Percentiles rank a stretch among this genome's conserved stretches.
Conservation (phyloP, 2,797 vertebrate genomes). For the Pampus argenteus region DNA sequence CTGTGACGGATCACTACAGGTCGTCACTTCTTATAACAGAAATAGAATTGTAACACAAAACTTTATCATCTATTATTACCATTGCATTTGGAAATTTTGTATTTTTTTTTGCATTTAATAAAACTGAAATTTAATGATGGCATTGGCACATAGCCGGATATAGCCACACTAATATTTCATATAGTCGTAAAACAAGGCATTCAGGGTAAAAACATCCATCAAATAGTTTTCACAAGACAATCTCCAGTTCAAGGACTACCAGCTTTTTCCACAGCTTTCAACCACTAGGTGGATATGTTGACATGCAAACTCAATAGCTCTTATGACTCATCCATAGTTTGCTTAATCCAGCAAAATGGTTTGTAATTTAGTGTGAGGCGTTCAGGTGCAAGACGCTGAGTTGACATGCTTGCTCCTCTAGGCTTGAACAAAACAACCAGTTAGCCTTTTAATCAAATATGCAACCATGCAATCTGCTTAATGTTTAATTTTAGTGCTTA, state of each 20-base stretch:
- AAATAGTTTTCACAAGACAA: background rate
- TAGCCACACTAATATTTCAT: background rate
- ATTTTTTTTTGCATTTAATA: constrained; percentile 19
- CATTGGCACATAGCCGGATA: constrained; percentile 3
- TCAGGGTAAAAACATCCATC: background rate
- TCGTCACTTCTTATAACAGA: background rate
- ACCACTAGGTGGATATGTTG: background rate
- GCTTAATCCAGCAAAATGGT: background rate
- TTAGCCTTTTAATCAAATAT: background rate
- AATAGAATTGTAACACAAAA: background rate
- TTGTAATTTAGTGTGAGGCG: background rate
- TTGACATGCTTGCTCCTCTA: background rate
- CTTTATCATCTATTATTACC: background rate
- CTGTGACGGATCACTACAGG: background rate
- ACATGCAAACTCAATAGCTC: background rate
- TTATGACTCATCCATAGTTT: too few relatives aligned
- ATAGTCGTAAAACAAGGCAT: background rate
- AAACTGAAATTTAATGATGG: constrained; percentile 54
- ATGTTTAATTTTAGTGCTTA: background rate
- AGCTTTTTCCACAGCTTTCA: background rate
- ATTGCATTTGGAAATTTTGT: constrained; percentile 7
- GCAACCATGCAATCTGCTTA: background rate
- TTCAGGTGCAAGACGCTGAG: constrained; percentile 1
- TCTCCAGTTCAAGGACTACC: background rate
- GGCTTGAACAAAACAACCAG: background rate